Percentiles rank a stretch among this genome's conserved stretches.
Evolutionary conservation across 2,797 vertebrate species (phyloP).

Genomic region (Anabas testudineus): DNA sequence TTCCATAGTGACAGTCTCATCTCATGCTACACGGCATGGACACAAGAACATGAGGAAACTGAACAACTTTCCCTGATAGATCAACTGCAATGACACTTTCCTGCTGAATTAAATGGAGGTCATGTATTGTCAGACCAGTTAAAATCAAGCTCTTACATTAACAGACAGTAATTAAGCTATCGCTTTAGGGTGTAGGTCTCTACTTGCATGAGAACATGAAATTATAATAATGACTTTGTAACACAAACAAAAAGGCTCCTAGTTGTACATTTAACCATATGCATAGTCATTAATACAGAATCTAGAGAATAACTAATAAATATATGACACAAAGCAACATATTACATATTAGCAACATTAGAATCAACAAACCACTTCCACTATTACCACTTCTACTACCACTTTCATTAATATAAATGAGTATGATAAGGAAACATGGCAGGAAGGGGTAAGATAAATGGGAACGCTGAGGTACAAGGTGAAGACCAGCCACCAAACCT

Average conservation of each 20-base stretch:
- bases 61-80: conserved; percentile 63
- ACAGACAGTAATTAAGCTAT: conserved; percentile 15
- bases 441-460: conserved; percentile 42
- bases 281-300: conserved; percentile 82
- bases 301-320: conserved; percentile 68
- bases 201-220: conserved; percentile 40
- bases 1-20: conserved; percentile 59
- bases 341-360: conserved; percentile 64
- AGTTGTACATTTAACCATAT: conserved; percentile 75
- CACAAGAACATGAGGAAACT: conserved; percentile 51
- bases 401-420: conserved; percentile 73
- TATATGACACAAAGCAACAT: conserved; percentile 73
- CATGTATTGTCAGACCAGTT: conserved; percentile 16
- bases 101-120: conserved; percentile 49
- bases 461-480: conserved; percentile 60
- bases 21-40: conserved; percentile 74
- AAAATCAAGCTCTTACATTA: conserved; percentile 3
- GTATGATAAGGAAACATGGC: conserved; percentile 66
- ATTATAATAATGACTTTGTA: conserved; percentile 23
- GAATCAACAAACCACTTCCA: conserved; percentile 68
- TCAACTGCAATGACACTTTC: conserved; percentile 38
- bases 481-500: conserved; percentile 66
- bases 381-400: conserved; percentile 69
- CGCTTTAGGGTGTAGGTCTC: conserved; percentile 34
- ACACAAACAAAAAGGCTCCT: conserved; percentile 49